Base-by-base conservation (phyloP, 2,888 invertebrate genomes). In the Cosmorhoe ocellata region DNA sequence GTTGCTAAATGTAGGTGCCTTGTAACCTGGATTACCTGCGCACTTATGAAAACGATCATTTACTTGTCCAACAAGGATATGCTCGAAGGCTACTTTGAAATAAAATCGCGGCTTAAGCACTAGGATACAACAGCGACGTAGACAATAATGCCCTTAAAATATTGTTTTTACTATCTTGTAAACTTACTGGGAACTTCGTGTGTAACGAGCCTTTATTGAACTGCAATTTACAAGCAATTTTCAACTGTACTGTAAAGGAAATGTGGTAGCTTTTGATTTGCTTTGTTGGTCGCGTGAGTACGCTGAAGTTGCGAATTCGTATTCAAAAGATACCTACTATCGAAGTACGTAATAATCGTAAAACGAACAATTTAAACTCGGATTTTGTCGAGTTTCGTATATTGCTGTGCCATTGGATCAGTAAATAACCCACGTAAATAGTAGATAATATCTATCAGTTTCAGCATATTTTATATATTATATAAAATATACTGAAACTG, bases 291-390 rank as follows among this genome's bases (percentile, higher is more conserved):
- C 61, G 84, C 83, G 81, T 81, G 83, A 74, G 69, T 66, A 71
- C 69, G 61, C 65, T 60, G 59, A 70, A 71, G 70, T 74, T 70
- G 71, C 77, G 73, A 81, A 84, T 85, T 84, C 74, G 81, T 82
- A 85, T 86, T 84, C 84, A 77, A 79, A 81, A 78, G 76, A 78
- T 85, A 85, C 79, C 77, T 80, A 82, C 76, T 71, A 81, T 79
- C 74, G 67, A 75, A 84, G 79, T 81, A 82, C 74, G 68, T 74
- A 68, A 85, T 86, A 80, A 84, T 77, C 83, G 75, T 87, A 87
- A 89, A 87, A 74, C 74, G 71, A 75, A 79, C 81, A 74, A 84
- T 86, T 85, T 84, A 79, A 81, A 84, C 72, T 85, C 76, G 58
- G 75, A 78, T 84, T 84, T 79, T 79, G 79, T 79, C 73, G 74